Evolutionary conservation across 2,888 invertebrate genomes (phyloP).

Genomic region (Epistrophe eligans): DNA sequence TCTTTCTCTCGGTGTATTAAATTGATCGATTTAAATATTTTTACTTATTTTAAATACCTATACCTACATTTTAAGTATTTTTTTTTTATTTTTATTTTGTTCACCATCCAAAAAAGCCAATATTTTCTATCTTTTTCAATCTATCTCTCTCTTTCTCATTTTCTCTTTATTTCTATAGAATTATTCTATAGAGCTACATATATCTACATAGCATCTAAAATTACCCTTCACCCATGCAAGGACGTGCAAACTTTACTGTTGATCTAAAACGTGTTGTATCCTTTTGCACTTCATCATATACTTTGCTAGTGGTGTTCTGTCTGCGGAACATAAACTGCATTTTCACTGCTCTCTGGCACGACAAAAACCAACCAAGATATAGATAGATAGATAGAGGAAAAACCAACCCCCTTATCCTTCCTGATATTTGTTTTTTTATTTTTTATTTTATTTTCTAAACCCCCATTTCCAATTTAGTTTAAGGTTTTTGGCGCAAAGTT

Average conservation of each 20-base stretch:
- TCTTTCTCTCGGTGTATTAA: not conserved
- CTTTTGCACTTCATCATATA: slow-evolving; percentile 37
- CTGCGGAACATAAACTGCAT: slow-evolving; percentile 53
- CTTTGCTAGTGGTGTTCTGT: slow-evolving; percentile 18
- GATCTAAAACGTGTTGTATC: slow-evolving; percentile 56
- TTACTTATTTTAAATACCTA: not conserved
- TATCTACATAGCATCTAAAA: not conserved
- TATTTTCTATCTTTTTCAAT: not conserved
- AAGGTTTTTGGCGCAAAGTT: slow-evolving; percentile 69
- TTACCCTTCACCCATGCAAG: slow-evolving; percentile 23
- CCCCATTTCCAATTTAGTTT: slow-evolving; percentile 49
- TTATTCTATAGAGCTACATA: not conserved
- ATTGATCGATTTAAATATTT: slow-evolving; percentile 39
- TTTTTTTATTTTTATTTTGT: not conserved
- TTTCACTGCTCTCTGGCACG: slow-evolving; percentile 46
- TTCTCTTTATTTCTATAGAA: too few species aligned
- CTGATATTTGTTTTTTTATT: not conserved
- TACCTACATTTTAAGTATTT: not conserved
- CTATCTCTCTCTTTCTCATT: not conserved
- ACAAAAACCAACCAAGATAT: slow-evolving; percentile 13
- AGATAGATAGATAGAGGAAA: not conserved
- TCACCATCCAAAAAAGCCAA: not conserved
- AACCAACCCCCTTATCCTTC: slow-evolving; percentile 9
- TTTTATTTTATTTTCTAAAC: not conserved
- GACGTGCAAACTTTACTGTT: slow-evolving; percentile 45